Base-by-base conservation (phyloP, 2,797 vertebrate genomes). In the Hephaestus fuliginosus region DNA sequence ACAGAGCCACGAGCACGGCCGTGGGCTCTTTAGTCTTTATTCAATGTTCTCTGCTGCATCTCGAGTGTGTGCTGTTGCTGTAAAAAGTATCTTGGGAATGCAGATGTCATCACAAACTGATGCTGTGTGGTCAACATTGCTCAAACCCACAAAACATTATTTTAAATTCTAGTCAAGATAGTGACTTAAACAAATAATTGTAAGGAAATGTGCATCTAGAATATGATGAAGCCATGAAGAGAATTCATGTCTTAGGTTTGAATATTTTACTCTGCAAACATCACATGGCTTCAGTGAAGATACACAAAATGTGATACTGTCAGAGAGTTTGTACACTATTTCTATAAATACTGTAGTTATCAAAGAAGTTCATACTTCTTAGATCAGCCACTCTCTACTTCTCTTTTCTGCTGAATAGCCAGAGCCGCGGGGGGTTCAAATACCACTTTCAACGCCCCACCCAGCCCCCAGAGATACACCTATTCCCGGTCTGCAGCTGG, bases 401-500 rank as follows among this genome's bases (percentile, higher is more conserved):
- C 53, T 58, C 49, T 66, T 68, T 74, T 79, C 44, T 73, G 20
- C 18, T 51, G 18, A 73, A 33, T 51, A 69, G 20, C 22, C 25
- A 7, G 36, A 77, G 28, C 81, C 62, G 56, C 76, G 39, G 80
- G 82, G 80, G 88, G 64, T 18, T 65, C 15, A 70, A 78, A 70
- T 62, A 55, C 39, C 56, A 33, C 1, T 46, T 66, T 78, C 25
- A 81, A 63, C 39, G 25, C 48, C 57, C 57, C 36, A 14, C 66
- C 81, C 70, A 46, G 66, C 80, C 83, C 76, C 86, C 46, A 0
- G 22, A 44, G 78, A 76, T 39, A 49, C 2, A 41, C 66, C 61
- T 71, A 18, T 53, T 73, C 67, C 78, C 76, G 85, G 84, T 81
- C 78, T 63, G 75, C 93, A 93, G 89, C 89, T 93, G 92, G 87